These are phyloP conservation scores for Meta bourneti DNA, from an alignment of 2,888 invertebrate species.

Conservation along the genomic window DNA sequence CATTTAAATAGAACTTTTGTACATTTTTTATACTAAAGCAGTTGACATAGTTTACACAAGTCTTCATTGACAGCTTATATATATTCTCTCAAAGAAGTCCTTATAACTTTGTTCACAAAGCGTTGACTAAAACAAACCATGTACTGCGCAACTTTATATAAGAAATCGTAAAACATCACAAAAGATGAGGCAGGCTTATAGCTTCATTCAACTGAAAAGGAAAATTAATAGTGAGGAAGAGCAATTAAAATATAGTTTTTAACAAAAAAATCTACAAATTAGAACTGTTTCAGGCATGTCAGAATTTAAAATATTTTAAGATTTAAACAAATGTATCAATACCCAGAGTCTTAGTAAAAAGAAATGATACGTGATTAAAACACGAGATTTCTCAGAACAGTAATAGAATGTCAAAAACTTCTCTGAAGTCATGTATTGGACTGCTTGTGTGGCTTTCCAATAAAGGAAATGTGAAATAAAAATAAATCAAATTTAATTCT, in stretches of 20 bases:
- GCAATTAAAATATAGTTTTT: not conserved
- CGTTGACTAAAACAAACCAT: constrained; percentile 70
- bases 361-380: too few species aligned
- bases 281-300: too few species aligned
- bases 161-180: constrained; percentile 61
- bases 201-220: constrained; percentile 22
- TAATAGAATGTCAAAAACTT: too few species aligned
- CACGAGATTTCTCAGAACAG: too few species aligned
- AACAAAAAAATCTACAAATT: not conserved
- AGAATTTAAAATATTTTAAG: too few species aligned
- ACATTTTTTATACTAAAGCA: constrained; percentile 32
- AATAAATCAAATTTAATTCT: too few species aligned
- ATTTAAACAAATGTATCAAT: too few species aligned
- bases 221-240: not conserved
- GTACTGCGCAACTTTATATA: constrained; percentile 57
- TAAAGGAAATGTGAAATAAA: too few species aligned
- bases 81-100: constrained; percentile 36
- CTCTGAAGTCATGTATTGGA: too few species aligned
- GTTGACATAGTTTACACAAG: constrained; percentile 39
- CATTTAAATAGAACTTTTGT: constrained; percentile 32
- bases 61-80: constrained; percentile 9
- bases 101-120: constrained; percentile 56
- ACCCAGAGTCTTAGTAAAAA: too few species aligned
- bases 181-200: constrained; percentile 51
- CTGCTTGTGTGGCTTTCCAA: too few species aligned